phyloP scores from a whole-genome alignment of 1,140 invertebrate species.

The Dryas iulia region DNA sequence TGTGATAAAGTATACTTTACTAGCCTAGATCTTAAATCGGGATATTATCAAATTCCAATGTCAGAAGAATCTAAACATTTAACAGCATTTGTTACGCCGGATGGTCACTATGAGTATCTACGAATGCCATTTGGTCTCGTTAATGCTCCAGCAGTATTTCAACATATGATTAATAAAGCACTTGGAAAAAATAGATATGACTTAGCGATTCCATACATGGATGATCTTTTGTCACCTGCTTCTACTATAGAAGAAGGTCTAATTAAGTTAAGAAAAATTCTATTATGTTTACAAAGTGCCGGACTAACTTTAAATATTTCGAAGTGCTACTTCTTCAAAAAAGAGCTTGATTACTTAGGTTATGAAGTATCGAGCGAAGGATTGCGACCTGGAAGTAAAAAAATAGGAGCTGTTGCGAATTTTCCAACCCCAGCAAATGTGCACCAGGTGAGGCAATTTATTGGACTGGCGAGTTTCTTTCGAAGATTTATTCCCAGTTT shows the following conservation, averaged over 20 bases:
- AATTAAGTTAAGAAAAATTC: background rate
- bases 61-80: constrained; percentile 10
- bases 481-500: background rate
- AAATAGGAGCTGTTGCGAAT: background rate
- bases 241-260: background rate
- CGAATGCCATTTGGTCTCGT: background rate
- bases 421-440: background rate
- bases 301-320: background rate
- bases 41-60: constrained; percentile 18
- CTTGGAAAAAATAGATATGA: background rate
- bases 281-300: background rate
- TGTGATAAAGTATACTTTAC: constrained; percentile 13
- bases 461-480: background rate
- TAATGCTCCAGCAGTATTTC: background rate
- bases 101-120: background rate
- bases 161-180: background rate
- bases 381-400: background rate
- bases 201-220: background rate
- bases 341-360: background rate
- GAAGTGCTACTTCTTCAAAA: background rate
- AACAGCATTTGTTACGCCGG: constrained; percentile 16
- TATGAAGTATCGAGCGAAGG: background rate
- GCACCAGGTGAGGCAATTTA: background rate
- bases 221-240: background rate
- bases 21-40: constrained; percentile 12